Conservation (phyloP, 2,888 invertebrate genomes). For the Chouioia cunea region DNA sequence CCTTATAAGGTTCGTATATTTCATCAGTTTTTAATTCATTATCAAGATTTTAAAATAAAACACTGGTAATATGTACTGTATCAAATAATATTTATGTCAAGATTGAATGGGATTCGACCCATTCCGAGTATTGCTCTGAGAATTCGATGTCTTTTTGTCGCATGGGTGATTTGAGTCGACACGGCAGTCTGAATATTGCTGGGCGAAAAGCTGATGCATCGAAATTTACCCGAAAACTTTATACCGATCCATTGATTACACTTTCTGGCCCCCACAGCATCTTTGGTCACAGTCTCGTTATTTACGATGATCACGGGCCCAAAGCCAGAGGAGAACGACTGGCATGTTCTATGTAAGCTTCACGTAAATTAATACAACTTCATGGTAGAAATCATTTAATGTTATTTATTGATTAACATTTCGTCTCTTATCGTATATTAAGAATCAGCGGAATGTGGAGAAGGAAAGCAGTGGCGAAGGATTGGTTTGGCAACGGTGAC, state of each 20-base stretch:
- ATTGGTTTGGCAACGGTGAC: constrained; percentile 89
- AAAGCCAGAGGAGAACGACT: constrained; percentile 88
- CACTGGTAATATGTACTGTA: not conserved
- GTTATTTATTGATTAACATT: not conserved
- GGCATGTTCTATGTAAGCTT: constrained; percentile 85
- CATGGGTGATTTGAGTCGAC: constrained; percentile 84
- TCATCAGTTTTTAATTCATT: not conserved
- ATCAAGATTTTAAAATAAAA: no score
- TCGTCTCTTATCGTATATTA: not conserved
- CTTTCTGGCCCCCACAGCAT: constrained; percentile 82
- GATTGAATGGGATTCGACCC: constrained; percentile 71
- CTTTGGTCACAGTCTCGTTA: constrained; percentile 85
- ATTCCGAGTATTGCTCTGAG: constrained; percentile 74
- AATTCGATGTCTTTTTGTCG: constrained; percentile 75
- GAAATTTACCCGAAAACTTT: constrained; percentile 78
- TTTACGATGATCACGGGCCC: constrained; percentile 90
- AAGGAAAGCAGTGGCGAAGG: constrained; percentile 86
- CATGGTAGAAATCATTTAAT: no score
- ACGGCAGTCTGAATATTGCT: constrained; percentile 80
- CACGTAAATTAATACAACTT: no score
- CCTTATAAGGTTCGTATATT: constrained; percentile 75
- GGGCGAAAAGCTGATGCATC: constrained; percentile 78
- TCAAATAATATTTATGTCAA: constrained; percentile 12
- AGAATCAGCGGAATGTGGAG: constrained; percentile 80
- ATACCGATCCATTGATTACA: constrained; percentile 83